Percentiles rank a stretch among this genome's conserved stretches.
phyloP scores from a whole-genome alignment of 2,797 vertebrate species.

The Alauda arvensis region DNA sequence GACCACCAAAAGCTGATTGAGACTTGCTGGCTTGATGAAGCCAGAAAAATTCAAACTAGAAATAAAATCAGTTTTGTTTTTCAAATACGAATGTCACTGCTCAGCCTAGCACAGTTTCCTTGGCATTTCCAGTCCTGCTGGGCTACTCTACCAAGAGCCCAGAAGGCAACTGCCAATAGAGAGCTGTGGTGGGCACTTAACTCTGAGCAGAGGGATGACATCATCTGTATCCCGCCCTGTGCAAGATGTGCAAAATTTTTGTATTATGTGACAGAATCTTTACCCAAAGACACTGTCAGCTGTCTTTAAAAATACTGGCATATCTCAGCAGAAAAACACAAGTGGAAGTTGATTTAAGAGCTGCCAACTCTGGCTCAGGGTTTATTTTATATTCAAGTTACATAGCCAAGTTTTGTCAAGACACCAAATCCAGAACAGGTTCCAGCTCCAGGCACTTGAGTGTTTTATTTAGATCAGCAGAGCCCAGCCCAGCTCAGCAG shows the following conservation, averaged over 20 bases:
- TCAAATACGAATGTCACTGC: background rate
- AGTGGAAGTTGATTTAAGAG: conserved; percentile 20
- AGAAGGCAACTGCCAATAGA: background rate
- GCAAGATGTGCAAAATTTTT: background rate
- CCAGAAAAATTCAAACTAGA: background rate
- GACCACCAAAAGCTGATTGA: background rate
- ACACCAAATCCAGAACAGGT: background rate
- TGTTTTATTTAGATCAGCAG: background rate
- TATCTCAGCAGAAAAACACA: conserved; percentile 31
- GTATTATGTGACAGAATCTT: background rate
- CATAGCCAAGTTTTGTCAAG: background rate
- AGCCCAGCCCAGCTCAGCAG: background rate
- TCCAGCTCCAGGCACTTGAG: conserved; percentile 8
- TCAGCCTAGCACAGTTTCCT: background rate
- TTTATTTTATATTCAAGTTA: conserved; percentile 42
- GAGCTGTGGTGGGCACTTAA: background rate
- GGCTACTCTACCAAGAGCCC: background rate
- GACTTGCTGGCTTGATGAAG: background rate
- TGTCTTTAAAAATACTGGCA: conserved; percentile 13
- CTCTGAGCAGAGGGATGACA: background rate
- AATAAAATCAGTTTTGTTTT: conserved; percentile 30
- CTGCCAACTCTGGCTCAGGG: conserved; percentile 7
- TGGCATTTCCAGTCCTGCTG: background rate
- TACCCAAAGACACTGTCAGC: background rate
- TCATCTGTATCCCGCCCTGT: background rate